Evolutionary conservation across 2,113 vertebrate genomes (phyloP).

Genomic region (Alexandromys fortis): DNA sequence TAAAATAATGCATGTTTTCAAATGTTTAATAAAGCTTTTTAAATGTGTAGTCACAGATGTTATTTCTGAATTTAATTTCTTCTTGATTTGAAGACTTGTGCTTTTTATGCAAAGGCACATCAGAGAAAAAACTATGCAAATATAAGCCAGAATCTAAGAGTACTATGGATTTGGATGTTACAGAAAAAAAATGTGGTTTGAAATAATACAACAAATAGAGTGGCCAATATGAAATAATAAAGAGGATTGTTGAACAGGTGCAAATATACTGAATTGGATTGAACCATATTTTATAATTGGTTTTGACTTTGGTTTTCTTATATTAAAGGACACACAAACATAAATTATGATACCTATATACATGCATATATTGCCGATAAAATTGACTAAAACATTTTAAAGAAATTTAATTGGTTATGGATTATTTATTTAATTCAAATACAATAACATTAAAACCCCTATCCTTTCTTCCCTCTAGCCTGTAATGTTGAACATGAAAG

Average conservation of each 20-base stretch:
- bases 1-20: slow-evolving; percentile 52
- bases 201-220: slow-evolving; percentile 42
- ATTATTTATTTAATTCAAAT: not conserved
- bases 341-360: not conserved
- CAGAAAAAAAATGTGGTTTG: slow-evolving; percentile 18
- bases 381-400: not conserved
- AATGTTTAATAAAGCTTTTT: slow-evolving; percentile 69
- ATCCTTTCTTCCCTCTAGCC: not conserved
- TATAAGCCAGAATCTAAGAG: slow-evolving; percentile 50
- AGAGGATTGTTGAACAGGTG: slow-evolving; percentile 5
- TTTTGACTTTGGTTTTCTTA: slow-evolving; percentile 2
- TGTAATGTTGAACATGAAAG: slow-evolving; percentile 87
- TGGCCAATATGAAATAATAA: not conserved
- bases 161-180: slow-evolving; percentile 13
- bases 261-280: slow-evolving; percentile 16
- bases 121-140: slow-evolving; percentile 69
- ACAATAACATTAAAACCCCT: not conserved
- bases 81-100: slow-evolving; percentile 60
- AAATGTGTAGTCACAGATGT: slow-evolving; percentile 79
- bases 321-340: not conserved
- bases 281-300: slow-evolving; percentile 20
- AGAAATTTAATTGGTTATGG: not conserved
- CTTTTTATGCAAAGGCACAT: slow-evolving; percentile 77
- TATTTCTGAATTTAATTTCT: slow-evolving; percentile 78
- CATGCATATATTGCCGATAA: not conserved